Conservation (phyloP, 2,888 invertebrate species). For the Lycaena phlaeas region DNA sequence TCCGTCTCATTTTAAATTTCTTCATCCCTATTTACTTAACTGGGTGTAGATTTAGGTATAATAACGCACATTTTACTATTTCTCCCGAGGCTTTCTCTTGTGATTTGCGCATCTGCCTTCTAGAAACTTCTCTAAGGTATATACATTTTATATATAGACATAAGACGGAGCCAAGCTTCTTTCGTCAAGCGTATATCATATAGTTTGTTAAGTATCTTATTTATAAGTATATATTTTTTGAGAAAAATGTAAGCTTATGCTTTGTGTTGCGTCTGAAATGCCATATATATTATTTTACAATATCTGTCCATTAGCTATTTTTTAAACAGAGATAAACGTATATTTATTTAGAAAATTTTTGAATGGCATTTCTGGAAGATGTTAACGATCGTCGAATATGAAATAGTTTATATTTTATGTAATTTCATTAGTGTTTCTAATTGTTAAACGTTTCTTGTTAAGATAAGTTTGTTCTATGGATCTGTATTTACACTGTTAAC, state of each 20-base stretch:
- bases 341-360: constrained; percentile 12
- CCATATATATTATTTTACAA: constrained; percentile 1
- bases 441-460: background rate
- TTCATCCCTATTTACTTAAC: no score
- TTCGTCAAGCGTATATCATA: constrained; percentile 32
- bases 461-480: background rate
- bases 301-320: constrained; percentile 10
- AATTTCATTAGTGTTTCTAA: background rate
- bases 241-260: constrained; percentile 4
- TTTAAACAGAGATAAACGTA: constrained; percentile 4
- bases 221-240: constrained; percentile 11
- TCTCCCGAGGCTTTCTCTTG: constrained; percentile 43
- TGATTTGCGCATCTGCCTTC: constrained; percentile 67
- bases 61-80: constrained; percentile 50
- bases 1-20: no score
- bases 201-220: constrained; percentile 14
- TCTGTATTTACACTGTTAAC: background rate
- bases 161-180: constrained; percentile 58
- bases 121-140: constrained; percentile 42
- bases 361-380: constrained; percentile 17
- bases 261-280: background rate
- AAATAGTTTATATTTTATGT: background rate
- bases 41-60: constrained; percentile 41
- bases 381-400: background rate
- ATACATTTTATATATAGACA: constrained; percentile 40